Evolutionary conservation across 92 coral and sea anemone genomes (phyloP).

Genomic region (Muricea muricata): DNA sequence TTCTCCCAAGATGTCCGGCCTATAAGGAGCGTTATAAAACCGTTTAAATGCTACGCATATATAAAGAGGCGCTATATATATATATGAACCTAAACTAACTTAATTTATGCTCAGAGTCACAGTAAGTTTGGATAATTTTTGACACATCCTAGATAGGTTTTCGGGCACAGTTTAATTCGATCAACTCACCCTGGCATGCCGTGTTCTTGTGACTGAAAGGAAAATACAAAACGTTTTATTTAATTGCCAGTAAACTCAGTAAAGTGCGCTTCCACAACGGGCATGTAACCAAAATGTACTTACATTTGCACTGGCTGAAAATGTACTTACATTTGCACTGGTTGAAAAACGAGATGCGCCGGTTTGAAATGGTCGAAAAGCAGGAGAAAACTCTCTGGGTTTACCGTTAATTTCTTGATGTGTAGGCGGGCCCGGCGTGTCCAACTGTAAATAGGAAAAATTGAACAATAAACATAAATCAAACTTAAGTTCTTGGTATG

Average conservation of each 20-base stretch:
- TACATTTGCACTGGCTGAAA: constrained; percentile 62
- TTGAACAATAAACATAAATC: too few relatives aligned
- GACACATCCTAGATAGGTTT: too few relatives aligned
- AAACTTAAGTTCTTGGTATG: too few relatives aligned
- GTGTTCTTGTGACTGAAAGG: neutral
- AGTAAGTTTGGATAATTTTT: too few relatives aligned
- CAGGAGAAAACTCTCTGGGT: constrained; percentile 85
- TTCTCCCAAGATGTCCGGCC: too few relatives aligned
- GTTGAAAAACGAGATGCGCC: constrained; percentile 85
- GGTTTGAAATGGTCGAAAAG: constrained; percentile 82
- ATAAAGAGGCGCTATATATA: too few relatives aligned
- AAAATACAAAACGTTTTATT: neutral
- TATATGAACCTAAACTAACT: too few relatives aligned
- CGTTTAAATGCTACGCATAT: too few relatives aligned
- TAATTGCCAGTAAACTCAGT: neutral
- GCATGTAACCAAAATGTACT: neutral
- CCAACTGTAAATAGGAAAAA: constrained; percentile 64
- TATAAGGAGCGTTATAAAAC: too few relatives aligned
- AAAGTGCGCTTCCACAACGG: neutral
- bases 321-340: constrained; percentile 61
- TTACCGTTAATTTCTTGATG: constrained; percentile 87
- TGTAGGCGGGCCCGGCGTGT: constrained; percentile 93
- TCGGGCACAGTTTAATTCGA: too few relatives aligned
- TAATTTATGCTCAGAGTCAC: too few relatives aligned
- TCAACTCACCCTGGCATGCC: neutral